Conservation (phyloP, 1,140 invertebrate genomes). For the Adoxophyes honmai region DNA sequence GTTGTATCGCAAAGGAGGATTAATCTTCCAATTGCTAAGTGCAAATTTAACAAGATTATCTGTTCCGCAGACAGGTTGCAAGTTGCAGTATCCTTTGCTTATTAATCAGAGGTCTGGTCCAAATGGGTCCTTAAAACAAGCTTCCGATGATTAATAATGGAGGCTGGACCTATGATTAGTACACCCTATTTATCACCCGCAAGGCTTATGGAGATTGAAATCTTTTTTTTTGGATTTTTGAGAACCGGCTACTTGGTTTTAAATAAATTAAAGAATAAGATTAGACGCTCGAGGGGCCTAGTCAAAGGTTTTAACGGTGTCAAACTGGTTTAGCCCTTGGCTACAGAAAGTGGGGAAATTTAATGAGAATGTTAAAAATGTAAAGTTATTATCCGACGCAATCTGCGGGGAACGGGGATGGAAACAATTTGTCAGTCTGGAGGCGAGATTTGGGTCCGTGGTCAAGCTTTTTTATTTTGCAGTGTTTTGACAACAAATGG, state of each 20-base stretch:
- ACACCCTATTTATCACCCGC: constrained; percentile 20
- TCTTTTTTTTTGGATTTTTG: constrained; percentile 20
- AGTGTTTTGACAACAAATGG: constrained; percentile 12
- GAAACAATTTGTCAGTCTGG: constrained; percentile 38
- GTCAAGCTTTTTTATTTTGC: constrained; percentile 4
- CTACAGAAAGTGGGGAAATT: neutral
- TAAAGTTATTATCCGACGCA: constrained; percentile 6
- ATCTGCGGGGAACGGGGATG: constrained; percentile 18
- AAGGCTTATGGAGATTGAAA: constrained; percentile 17
- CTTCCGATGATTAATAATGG: constrained; percentile 30
- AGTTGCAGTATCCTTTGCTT: constrained; percentile 23
- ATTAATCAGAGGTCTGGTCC: constrained; percentile 27
- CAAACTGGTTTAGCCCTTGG: neutral
- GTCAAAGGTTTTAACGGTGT: neutral
- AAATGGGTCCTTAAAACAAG: neutral
- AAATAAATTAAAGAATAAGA: neutral
- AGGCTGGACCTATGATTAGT: neutral
- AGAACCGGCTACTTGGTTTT: neutral
- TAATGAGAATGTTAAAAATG: constrained; percentile 12
- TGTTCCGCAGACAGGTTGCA: constrained; percentile 17
- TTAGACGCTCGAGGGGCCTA: neutral
- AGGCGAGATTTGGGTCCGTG: neutral
- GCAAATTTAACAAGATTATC: constrained; percentile 30
- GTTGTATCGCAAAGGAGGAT: neutral
- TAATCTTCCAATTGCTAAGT: constrained; percentile 23